Percentiles rank a stretch among this genome's conserved stretches.
Conservation (phyloP, 2,797 vertebrate genomes). For the Odontamblyopus lacepedii region DNA sequence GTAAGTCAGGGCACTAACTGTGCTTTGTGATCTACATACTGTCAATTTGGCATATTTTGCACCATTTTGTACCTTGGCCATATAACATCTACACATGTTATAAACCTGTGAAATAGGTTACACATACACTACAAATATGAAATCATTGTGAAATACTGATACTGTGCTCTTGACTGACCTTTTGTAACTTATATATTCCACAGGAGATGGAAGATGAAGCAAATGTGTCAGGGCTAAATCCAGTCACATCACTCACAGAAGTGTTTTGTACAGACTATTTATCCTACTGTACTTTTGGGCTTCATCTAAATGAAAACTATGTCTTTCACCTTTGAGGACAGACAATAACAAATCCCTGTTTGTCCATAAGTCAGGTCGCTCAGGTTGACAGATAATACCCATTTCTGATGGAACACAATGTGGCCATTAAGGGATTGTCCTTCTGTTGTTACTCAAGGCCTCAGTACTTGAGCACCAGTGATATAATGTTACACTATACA, state of each 20-base stretch:
- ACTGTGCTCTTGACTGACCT: not conserved
- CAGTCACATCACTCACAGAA: not conserved
- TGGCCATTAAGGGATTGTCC: not conserved
- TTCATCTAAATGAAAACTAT: not conserved
- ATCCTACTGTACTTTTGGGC: not conserved
- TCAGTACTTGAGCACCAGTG: too few relatives aligned
- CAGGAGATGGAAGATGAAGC: not conserved
- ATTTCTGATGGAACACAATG: not conserved
- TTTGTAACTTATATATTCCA: not conserved
- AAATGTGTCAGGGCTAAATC: not conserved
- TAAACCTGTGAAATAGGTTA: too few relatives aligned
- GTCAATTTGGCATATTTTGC: not conserved
- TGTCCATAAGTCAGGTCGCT: not conserved
- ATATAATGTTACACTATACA: too few relatives aligned
- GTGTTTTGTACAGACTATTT: not conserved
- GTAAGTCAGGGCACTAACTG: too few relatives aligned
- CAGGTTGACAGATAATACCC: not conserved
- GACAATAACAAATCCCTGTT: not conserved
- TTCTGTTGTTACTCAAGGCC: too few relatives aligned
- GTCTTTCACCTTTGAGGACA: not conserved
- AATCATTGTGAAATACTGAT: too few relatives aligned
- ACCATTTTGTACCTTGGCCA: not conserved
- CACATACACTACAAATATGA: too few relatives aligned
- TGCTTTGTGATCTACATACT: too few relatives aligned
- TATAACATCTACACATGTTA: not conserved